Percentiles rank a stretch among this genome's conserved stretches.
phyloP scores from a whole-genome alignment of 2,888 invertebrate species.

The Chalcis sispes region DNA sequence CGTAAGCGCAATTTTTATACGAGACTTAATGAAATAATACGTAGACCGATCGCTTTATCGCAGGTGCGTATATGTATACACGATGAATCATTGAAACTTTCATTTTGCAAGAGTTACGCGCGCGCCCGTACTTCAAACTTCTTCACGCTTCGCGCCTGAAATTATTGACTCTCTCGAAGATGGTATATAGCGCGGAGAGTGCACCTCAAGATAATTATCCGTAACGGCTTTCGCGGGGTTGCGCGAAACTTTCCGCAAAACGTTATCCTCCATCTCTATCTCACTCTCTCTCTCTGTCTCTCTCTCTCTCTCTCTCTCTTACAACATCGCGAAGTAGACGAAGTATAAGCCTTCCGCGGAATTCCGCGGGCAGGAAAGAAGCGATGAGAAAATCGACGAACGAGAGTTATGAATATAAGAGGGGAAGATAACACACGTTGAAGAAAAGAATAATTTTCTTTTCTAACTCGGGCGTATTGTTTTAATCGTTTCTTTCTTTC shows the following conservation, averaged over 20 bases:
- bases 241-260: conserved; percentile 25
- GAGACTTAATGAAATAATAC: background rate
- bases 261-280: no score
- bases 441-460: no score
- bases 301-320: no score
- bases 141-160: conserved; percentile 16
- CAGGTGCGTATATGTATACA: background rate
- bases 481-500: no score
- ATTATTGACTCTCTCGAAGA: conserved; percentile 33
- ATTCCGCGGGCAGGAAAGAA: no score
- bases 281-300: no score
- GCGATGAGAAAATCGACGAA: no score
- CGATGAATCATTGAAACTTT: conserved; percentile 15
- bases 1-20: background rate
- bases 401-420: no score
- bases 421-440: no score
- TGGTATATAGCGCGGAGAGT: background rate
- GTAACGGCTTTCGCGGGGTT: background rate
- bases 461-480: no score
- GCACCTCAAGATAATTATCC: conserved; percentile 7
- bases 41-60: background rate
- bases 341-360: no score
- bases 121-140: conserved; percentile 18
- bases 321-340: background rate
- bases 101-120: conserved; percentile 26